Conservation (phyloP, 2,888 invertebrate genomes). For the Agrotis ipsilon region DNA sequence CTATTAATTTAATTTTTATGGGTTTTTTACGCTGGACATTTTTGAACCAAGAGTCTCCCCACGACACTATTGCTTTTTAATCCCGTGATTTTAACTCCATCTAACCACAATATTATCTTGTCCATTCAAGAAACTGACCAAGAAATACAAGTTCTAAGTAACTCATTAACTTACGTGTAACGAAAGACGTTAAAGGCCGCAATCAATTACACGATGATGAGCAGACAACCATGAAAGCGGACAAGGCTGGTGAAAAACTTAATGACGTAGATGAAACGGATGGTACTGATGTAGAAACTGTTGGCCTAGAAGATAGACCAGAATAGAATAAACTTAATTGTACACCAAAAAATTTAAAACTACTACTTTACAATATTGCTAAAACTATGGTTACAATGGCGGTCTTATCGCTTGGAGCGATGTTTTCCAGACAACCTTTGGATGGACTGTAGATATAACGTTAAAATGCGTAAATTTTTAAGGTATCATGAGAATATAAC, state of each 20-base stretch:
- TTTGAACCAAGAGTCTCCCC: not conserved
- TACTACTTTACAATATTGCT: too few species aligned
- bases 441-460: too few species aligned
- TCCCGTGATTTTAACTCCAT: too few species aligned
- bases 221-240: slow-evolving; percentile 69
- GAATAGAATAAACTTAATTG: not conserved
- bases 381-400: too few species aligned
- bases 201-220: slow-evolving; percentile 67
- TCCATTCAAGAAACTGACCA: slow-evolving; percentile 8
- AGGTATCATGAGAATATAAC: too few species aligned
- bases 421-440: too few species aligned
- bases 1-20: not conserved
- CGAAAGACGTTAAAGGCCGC: slow-evolving; percentile 69
- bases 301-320: not conserved
- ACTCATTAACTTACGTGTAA: slow-evolving; percentile 43
- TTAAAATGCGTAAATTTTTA: too few species aligned
- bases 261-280: slow-evolving; percentile 2
- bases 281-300: not conserved
- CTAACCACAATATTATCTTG: not conserved
- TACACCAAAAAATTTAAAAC: too few species aligned
- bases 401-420: too few species aligned
- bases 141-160: slow-evolving; percentile 2
- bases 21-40: not conserved
- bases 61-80: not conserved
- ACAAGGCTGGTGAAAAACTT: slow-evolving; percentile 64